A percentile compares a stretch with the other conserved stretches of the same genome.
Evolutionary conservation across 2,113 vertebrate genomes (phyloP).

Genomic region (Macquaria australasica): DNA sequence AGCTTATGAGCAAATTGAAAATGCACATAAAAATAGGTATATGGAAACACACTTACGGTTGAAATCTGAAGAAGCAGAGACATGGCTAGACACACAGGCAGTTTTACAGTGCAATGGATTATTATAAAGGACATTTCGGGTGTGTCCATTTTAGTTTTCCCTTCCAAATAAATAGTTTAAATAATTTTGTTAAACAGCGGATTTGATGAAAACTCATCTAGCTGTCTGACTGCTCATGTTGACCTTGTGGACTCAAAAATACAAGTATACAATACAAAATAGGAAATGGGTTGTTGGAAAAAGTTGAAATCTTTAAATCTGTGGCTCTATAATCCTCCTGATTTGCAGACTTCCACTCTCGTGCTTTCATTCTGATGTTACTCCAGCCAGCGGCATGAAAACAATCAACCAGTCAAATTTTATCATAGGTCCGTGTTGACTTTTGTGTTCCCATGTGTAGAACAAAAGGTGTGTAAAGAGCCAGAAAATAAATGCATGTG

Average conservation of each 20-base stretch:
- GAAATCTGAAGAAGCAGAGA: background rate
- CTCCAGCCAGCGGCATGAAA: conserved; percentile 17
- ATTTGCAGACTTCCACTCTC: conserved; percentile 8
- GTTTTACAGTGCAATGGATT: too few species aligned
- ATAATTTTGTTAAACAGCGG: too few species aligned
- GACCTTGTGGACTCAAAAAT: too few species aligned
- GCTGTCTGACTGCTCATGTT: too few species aligned
- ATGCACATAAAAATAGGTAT: too few species aligned
- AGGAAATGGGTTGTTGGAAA: background rate
- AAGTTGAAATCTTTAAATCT: background rate
- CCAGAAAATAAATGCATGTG: background rate
- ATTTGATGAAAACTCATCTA: background rate
- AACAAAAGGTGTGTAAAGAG: conserved; percentile 40
- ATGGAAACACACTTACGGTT: too few species aligned
- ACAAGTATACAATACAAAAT: background rate
- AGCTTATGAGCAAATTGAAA: too few species aligned
- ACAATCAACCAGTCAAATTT: conserved; percentile 4
- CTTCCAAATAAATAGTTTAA: background rate
- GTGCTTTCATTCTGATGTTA: background rate
- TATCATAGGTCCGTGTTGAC: conserved; percentile 20
- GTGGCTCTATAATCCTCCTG: background rate
- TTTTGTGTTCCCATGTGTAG: background rate
- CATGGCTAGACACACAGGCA: background rate
- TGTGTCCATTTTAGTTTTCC: background rate
- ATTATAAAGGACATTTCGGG: too few species aligned